Evolutionary conservation across 1,140 invertebrate genomes (phyloP).

Genomic region (Parasteatoda tepidariorum): DNA sequence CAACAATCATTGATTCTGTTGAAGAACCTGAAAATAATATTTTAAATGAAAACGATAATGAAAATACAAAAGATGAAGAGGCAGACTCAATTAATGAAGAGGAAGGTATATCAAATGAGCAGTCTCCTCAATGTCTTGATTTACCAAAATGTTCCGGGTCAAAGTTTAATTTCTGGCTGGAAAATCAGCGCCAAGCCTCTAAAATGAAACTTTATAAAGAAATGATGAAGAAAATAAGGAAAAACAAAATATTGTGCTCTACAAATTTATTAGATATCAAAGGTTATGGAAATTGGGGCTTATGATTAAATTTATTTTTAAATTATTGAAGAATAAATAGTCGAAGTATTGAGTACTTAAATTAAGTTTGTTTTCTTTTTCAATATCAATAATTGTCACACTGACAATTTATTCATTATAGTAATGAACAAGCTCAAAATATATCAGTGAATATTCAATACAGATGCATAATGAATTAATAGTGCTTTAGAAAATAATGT

Average conservation of each 20-base stretch:
- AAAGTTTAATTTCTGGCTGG: constrained; percentile 19
- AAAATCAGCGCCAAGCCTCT: constrained; percentile 2
- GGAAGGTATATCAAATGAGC: background rate
- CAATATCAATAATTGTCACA: too few relatives aligned
- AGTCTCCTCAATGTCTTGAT: background rate
- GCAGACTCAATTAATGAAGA: background rate
- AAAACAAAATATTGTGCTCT: background rate
- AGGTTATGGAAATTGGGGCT: constrained; percentile 43
- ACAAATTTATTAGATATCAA: constrained; percentile 29
- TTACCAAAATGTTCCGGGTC: background rate
- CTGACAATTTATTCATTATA: too few relatives aligned
- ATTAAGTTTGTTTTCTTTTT: too few relatives aligned
- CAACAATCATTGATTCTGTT: background rate
- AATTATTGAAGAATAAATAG: too few relatives aligned
- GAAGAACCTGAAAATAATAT: background rate
- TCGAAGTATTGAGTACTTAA: too few relatives aligned
- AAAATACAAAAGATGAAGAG: background rate
- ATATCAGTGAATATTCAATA: too few relatives aligned
- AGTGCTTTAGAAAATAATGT: too few relatives aligned
- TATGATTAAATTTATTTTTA: too few relatives aligned
- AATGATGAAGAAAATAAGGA: constrained; percentile 6
- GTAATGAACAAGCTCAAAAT: too few relatives aligned
- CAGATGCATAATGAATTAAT: too few relatives aligned
- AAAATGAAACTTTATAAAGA: constrained; percentile 33
- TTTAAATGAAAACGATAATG: background rate